Evolutionary conservation across 2,888 invertebrate genomes (phyloP).

Genomic region (Lamellibrachia columna): DNA sequence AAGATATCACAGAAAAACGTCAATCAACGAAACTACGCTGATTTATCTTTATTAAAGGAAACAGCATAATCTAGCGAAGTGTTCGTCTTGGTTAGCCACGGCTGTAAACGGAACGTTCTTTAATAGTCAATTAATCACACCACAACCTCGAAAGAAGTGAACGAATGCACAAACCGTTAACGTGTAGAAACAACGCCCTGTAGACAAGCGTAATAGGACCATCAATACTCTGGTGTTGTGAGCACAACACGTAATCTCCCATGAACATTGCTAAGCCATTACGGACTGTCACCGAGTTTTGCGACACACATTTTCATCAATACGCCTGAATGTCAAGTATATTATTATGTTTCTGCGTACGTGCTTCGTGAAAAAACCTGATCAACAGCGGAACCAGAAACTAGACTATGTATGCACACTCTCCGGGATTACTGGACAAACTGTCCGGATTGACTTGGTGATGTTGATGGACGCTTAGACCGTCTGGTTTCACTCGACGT

Average conservation of each 20-base stretch:
- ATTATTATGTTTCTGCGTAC: background rate
- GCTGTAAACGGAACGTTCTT: background rate
- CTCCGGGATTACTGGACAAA: background rate
- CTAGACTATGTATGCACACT: background rate
- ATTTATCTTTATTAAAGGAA: background rate
- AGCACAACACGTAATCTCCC: background rate
- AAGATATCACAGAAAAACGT: background rate
- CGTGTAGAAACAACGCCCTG: background rate
- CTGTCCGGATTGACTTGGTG: background rate
- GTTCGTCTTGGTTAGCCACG: background rate
- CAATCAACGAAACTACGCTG: background rate
- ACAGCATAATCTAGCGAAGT: background rate
- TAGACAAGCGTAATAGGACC: background rate
- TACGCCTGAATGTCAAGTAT: background rate
- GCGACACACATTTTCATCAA: background rate
- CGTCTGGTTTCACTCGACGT: background rate
- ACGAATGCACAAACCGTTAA: background rate
- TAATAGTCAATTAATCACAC: background rate
- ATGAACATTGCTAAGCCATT: background rate
- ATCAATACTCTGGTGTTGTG: background rate
- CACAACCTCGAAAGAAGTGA: background rate
- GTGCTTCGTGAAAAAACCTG: background rate
- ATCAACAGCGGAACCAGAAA: background rate
- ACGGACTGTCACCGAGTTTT: background rate
- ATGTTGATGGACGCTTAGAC: background rate